Evolutionary conservation across 2,888 invertebrate species (phyloP).

Genomic region (Linnaemya tessellans): DNA sequence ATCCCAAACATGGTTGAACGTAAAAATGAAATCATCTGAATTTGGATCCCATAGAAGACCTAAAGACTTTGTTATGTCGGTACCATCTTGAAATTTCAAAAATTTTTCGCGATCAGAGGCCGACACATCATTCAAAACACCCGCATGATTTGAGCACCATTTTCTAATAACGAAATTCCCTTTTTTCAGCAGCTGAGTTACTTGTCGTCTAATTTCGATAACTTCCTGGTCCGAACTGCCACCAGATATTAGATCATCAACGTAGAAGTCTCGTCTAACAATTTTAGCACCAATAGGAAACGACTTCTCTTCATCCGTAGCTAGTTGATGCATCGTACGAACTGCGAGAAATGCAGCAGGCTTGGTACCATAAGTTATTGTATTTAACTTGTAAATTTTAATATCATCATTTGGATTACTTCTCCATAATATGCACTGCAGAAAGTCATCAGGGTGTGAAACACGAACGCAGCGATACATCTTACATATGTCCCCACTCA

Average conservation of each 20-base stretch:
- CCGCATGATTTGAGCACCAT: constrained; percentile 66
- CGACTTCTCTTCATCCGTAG: constrained; percentile 76
- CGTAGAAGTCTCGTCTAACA: constrained; percentile 72
- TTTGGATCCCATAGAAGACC: constrained; percentile 50
- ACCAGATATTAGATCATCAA: constrained; percentile 72
- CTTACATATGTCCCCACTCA: constrained; percentile 56
- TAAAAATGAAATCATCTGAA: constrained; percentile 11
- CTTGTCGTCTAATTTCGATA: constrained; percentile 30
- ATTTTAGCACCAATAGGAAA: constrained; percentile 67
- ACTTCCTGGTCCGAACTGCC: constrained; percentile 49
- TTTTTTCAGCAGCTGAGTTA: constrained; percentile 42
- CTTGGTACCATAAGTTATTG: constrained; percentile 53
- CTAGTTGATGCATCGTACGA: constrained; percentile 60
- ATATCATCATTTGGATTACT: constrained; percentile 46
- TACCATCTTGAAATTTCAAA: constrained; percentile 49
- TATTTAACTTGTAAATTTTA: constrained; percentile 39
- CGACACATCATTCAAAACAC: constrained; percentile 29
- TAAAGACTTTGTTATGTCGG: constrained; percentile 47
- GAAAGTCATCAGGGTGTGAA: constrained; percentile 60
- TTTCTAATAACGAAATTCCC: constrained; percentile 67
- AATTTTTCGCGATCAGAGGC: constrained; percentile 19
- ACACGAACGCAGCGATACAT: constrained; percentile 69
- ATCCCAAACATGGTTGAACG: background rate
- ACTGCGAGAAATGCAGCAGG: constrained; percentile 34
- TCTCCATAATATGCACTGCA: constrained; percentile 68